Percentiles rank a stretch among this genome's conserved stretches.
These are phyloP conservation scores for Ricordea florida DNA, from an alignment of 92 coral and sea anemone species.

Conservation along the genomic window DNA sequence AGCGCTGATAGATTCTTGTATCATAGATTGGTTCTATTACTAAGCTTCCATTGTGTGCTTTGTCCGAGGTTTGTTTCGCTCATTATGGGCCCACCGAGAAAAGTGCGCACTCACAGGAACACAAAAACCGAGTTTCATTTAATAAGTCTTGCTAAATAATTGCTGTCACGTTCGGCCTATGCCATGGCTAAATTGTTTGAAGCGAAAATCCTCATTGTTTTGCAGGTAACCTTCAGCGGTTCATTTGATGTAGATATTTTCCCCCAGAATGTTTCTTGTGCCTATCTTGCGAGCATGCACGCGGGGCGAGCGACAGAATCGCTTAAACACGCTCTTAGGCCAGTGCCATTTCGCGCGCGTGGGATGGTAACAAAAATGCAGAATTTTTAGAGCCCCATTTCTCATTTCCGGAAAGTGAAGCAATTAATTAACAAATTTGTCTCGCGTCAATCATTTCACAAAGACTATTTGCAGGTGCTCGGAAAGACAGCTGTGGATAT, in stretches of 20 bases:
- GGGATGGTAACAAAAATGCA: conserved; percentile 69
- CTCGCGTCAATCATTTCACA: conserved; percentile 94
- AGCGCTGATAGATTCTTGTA: conserved; percentile 28
- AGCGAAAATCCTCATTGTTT: conserved; percentile 58
- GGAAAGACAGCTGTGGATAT: conserved; percentile 90
- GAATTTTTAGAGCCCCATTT: conserved; percentile 85
- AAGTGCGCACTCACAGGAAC: conserved; percentile 43
- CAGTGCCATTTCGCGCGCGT: conserved; percentile 60
- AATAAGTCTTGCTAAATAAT: conserved; percentile 72
- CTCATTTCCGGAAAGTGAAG: conserved; percentile 99
- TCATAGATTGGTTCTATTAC: conserved; percentile 44
- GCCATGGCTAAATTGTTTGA: conserved; percentile 66
- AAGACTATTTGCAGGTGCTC: conserved; percentile 93
- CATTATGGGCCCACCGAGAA: conserved; percentile 60
- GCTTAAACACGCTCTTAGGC: conserved; percentile 31
- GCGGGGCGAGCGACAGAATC: conserved; percentile 2
- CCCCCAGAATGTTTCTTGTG: conserved; percentile 11
- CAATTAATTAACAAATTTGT: conserved; percentile 99
- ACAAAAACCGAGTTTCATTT: conserved; percentile 77
- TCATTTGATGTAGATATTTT: conserved; percentile 51
- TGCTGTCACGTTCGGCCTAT: conserved; percentile 78
- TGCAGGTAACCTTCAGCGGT: conserved; percentile 45
- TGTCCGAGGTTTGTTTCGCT: conserved; percentile 61
- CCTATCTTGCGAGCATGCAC: not conserved
- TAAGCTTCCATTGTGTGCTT: conserved; percentile 42